Conservation (phyloP, 2,888 invertebrate genomes). For the Anoncus sp. region DNA sequence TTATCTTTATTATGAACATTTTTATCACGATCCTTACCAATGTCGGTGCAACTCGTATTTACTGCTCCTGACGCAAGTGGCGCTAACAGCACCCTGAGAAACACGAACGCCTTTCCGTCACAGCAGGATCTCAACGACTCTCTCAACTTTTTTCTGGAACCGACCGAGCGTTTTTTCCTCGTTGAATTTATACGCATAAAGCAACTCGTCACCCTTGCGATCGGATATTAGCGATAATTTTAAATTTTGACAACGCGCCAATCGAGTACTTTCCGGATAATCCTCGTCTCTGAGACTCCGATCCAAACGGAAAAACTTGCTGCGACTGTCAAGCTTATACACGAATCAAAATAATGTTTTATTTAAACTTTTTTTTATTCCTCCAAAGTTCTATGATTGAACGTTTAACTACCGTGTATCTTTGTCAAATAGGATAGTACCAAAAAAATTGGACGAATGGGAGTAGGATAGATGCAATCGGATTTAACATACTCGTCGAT, state of each 20-base stretch:
- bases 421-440: constrained; percentile 91
- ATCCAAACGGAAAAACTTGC: constrained; percentile 89
- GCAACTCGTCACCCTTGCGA: constrained; percentile 88
- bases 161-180: constrained; percentile 90
- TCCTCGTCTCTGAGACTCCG: constrained; percentile 89
- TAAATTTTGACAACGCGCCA: constrained; percentile 85
- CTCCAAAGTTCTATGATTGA: too few species aligned
- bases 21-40: constrained; percentile 81
- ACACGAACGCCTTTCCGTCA: constrained; percentile 90
- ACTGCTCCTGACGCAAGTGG: constrained; percentile 89
- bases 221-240: constrained; percentile 88
- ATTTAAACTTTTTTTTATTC: neutral
- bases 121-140: constrained; percentile 87
- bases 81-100: constrained; percentile 89
- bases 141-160: constrained; percentile 89
- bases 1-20: too few species aligned
- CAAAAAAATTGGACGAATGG: constrained; percentile 91
- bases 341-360: neutral
- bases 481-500: constrained; percentile 91
- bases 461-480: constrained; percentile 91
- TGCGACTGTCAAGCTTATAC: constrained; percentile 81
- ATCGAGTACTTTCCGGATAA: constrained; percentile 86
- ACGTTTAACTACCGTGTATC: too few species aligned
- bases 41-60: constrained; percentile 85
- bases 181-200: constrained; percentile 93